Percentiles rank a stretch among this genome's conserved stretches.
Conservation (phyloP, 2,797 vertebrate species). For the Leucoraja ocellata region DNA sequence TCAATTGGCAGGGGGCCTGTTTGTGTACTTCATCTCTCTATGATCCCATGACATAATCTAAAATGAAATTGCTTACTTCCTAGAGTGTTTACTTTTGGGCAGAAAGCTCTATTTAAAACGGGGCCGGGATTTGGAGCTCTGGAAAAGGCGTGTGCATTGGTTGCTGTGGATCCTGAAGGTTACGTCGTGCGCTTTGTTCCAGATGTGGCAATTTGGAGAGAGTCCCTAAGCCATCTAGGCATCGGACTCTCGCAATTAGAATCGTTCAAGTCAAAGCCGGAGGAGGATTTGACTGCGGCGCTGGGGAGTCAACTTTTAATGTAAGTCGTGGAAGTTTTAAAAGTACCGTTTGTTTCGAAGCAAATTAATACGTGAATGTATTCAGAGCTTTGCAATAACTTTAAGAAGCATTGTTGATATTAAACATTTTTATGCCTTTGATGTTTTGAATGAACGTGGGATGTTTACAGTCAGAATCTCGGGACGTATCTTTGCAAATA, state of each 20-base stretch:
- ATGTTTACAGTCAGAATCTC: not conserved
- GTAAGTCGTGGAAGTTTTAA: constrained; percentile 8
- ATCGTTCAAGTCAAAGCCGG: not conserved
- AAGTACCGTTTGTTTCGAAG: not conserved
- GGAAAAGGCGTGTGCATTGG: not conserved
- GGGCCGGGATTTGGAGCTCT: not conserved
- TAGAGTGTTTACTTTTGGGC: not conserved
- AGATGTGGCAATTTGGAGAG: constrained; percentile 23
- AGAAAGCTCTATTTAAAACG: not conserved
- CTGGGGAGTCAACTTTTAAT: not conserved
- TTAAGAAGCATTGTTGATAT: no score
- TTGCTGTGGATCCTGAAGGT: not conserved
- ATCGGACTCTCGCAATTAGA: not conserved
- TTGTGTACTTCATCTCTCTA: no score
- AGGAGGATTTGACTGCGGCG: not conserved
- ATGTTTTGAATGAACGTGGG: not conserved
- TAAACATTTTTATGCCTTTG: not conserved
- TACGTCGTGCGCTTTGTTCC: not conserved
- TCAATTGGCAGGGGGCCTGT: no score
- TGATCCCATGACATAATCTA: not conserved
- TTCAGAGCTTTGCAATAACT: not conserved
- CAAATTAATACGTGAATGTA: not conserved
- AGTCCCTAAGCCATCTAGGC: not conserved
- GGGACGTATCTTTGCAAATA: not conserved
- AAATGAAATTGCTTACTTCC: not conserved